phyloP scores from a whole-genome alignment of 2,888 invertebrate genomes.

The Drosophila kanekoi region DNA sequence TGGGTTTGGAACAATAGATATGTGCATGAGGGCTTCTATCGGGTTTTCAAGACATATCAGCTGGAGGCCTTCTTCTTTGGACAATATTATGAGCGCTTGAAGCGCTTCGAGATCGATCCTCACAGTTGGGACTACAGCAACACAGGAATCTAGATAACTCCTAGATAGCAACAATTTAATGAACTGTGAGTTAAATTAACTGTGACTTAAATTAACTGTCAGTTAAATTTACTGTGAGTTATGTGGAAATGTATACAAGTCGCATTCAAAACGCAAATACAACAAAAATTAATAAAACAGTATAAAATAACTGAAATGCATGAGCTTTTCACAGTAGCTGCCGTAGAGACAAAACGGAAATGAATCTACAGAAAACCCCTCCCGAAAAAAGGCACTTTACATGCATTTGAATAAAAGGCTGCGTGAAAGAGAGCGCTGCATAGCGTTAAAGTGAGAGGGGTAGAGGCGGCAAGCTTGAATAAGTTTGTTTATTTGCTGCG shows the following conservation, averaged over 20 bases:
- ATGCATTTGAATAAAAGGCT: constrained; percentile 66
- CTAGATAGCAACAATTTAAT: constrained; percentile 11
- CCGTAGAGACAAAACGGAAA: constrained; percentile 31
- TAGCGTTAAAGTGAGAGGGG: background rate
- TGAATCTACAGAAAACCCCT: constrained; percentile 23
- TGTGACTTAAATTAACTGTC: background rate
- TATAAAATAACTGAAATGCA: constrained; percentile 66
- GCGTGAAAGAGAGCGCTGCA: background rate
- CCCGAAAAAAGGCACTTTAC: constrained; percentile 36
- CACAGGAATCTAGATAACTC: background rate
- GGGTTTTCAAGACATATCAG: constrained; percentile 53
- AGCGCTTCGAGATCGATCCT: constrained; percentile 86
- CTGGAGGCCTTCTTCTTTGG: constrained; percentile 57
- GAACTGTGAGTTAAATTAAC: background rate
- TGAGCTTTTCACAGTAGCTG: constrained; percentile 58
- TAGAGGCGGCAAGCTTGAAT: constrained; percentile 14
- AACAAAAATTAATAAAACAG: constrained; percentile 68
- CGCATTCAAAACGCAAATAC: background rate
- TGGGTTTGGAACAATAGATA: constrained; percentile 41
- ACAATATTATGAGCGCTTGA: constrained; percentile 50
- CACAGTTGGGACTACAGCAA: constrained; percentile 35
- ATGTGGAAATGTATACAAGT: too few species aligned
- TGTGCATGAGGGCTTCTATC: constrained; percentile 26
- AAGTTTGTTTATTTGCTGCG: constrained; percentile 49
- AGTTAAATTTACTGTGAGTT: too few species aligned